Evolutionary conservation across 2,888 invertebrate species (phyloP).

Genomic region (Sacculina carcini): DNA sequence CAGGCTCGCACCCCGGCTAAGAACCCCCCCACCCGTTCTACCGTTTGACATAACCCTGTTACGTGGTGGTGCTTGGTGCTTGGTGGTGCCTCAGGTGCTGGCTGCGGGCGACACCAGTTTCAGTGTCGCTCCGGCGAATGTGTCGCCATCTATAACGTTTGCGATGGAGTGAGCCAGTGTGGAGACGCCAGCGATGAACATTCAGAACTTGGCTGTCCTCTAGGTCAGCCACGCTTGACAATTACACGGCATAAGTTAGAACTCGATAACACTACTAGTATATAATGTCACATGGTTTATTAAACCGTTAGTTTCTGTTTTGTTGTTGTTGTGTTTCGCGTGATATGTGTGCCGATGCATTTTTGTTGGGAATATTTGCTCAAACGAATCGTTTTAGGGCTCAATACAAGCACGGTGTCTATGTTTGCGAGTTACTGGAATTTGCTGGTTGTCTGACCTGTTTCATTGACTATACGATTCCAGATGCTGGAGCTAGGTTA

Average conservation of each 20-base stretch:
- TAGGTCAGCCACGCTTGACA: conserved; percentile 15
- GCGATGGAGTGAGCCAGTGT: conserved; percentile 66
- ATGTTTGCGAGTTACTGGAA: too few relatives aligned
- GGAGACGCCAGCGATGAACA: conserved; percentile 76
- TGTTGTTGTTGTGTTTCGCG: too few relatives aligned
- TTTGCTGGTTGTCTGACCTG: too few relatives aligned
- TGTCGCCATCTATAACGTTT: conserved; percentile 81
- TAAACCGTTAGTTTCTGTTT: too few relatives aligned
- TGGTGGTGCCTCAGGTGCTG: not conserved
- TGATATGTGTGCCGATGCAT: too few relatives aligned
- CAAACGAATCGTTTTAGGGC: too few relatives aligned
- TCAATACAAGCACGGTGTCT: too few relatives aligned
- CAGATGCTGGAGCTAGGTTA: too few relatives aligned
- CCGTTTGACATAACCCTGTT: not conserved
- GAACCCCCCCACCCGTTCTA: too few relatives aligned
- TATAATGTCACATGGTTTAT: not conserved
- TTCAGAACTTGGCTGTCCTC: conserved; percentile 48
- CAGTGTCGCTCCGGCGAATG: conserved; percentile 65
- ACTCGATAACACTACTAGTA: not conserved
- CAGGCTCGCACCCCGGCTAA: too few relatives aligned
- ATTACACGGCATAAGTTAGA: not conserved
- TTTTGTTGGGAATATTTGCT: too few relatives aligned
- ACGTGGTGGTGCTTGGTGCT: not conserved
- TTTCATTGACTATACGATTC: too few relatives aligned
- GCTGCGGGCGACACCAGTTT: conserved; percentile 55